Conservation (phyloP, 2,113 vertebrate species). For the Aythya baeri region DNA sequence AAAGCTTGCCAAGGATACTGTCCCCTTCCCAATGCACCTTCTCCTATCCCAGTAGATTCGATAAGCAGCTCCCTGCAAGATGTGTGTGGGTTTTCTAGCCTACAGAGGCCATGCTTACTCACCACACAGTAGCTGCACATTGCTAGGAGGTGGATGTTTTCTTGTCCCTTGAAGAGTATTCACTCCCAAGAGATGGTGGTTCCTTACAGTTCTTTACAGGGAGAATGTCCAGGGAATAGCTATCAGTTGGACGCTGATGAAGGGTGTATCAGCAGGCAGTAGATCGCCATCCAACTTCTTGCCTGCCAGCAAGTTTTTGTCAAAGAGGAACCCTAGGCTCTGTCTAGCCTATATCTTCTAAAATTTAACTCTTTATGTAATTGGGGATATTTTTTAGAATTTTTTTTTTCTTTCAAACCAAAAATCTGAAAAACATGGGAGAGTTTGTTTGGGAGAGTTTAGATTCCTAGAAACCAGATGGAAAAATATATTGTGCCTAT, state of each 20-base stretch:
- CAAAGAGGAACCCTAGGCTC: not conserved
- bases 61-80: not conserved
- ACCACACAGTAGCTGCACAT: not conserved
- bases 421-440: not conserved
- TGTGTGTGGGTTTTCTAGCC: not conserved
- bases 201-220: not conserved
- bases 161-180: not conserved
- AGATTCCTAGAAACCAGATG: constrained; percentile 7
- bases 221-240: not conserved
- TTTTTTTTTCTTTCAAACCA: not conserved
- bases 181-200: not conserved
- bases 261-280: not conserved
- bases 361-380: not conserved
- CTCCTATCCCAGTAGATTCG: not conserved
- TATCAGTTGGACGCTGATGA: not conserved
- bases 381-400: not conserved
- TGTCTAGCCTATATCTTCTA: not conserved
- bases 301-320: not conserved
- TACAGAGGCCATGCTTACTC: not conserved
- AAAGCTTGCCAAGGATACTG: not conserved
- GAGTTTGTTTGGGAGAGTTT: not conserved
- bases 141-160: not conserved
- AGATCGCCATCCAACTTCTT: not conserved
- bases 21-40: not conserved
- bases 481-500: not conserved